Base-by-base conservation (phyloP, 2,797 vertebrate genomes). In the Luscinia luscinia region DNA sequence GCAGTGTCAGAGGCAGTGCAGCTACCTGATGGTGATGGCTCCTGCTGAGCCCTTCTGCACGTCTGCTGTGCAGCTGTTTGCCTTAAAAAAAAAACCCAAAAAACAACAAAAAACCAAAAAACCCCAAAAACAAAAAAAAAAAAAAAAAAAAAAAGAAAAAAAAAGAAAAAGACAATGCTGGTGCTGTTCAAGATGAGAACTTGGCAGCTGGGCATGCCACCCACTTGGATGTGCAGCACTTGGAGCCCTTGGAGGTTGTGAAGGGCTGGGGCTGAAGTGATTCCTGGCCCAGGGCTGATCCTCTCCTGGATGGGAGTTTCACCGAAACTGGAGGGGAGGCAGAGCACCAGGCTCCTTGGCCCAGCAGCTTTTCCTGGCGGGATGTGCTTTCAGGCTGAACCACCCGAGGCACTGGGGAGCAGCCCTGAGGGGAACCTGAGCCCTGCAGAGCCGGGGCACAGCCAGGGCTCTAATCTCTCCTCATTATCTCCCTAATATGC, bases 131-230 rank as follows among this genome's bases (percentile, higher is more conserved):
- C 34, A 12, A 9, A 49, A 38, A 55, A 36, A 19, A 15, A 2
- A 6, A 18, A 18, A 19, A 9, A 9, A 7, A 23, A 11, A 17
- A 23, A 16, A 11, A 12, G 17, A 1, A 20, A 43, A 55, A 28
- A 18, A 19, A 15, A 34, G 6, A 9, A 2, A 21, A 32, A 11
- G 5, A 46, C 22, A 46, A 46, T 46, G 12, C 16, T 21, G 22
- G 28, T 45, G n/a, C 49, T 66, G 6, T 43, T 86, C 26, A 73
- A 24, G 43, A 45, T 2, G 55, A 63, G 76, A 90, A 90, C 80
- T 87, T 96, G 96, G 96, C 95, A 94, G 80, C 9, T 5, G 28
- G 80, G 79, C 40, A 7, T n/a, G 21, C 94, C 95, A 95, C 95
- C 95, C 95, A 90, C 93, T 78, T 90, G 78, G 84, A 87, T 83